Percentiles rank a stretch among this genome's conserved stretches.
phyloP scores from a whole-genome alignment of 2,797 vertebrate genomes.

The Ciconia nigra region DNA sequence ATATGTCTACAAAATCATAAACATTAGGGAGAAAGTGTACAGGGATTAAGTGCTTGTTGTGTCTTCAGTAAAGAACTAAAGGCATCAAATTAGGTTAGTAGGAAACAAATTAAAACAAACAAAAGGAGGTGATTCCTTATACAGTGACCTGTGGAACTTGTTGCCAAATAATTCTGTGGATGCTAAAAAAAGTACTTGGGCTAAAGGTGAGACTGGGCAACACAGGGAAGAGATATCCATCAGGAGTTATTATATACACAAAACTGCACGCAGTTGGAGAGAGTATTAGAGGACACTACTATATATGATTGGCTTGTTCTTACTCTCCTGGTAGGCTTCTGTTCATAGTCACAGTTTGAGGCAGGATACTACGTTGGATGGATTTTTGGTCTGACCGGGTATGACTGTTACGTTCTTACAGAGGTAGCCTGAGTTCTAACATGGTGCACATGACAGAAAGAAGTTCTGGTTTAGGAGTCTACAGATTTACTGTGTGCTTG shows the following conservation, averaged over 20 bases:
- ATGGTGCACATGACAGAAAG: background rate
- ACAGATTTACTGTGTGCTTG: background rate
- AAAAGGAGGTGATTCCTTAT: background rate
- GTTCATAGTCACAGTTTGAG: background rate
- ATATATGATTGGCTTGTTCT: background rate
- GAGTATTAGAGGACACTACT: background rate
- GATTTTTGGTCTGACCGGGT: background rate
- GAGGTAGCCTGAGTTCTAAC: background rate
- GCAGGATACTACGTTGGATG: background rate
- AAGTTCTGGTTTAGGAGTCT: background rate
- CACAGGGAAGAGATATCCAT: background rate
- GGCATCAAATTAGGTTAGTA: background rate
- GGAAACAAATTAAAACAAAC: background rate
- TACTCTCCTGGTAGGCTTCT: background rate
- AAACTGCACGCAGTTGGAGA: background rate
- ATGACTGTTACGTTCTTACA: background rate
- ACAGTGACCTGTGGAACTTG: background rate
- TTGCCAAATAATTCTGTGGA: background rate
- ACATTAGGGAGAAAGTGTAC: background rate
- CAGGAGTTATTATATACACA: background rate
- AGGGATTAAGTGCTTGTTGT: background rate
- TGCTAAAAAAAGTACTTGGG: background rate
- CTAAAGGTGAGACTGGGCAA: background rate
- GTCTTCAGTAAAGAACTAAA: background rate
- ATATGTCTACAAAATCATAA: background rate